Percentiles rank a stretch among this genome's conserved stretches.
phyloP scores from a whole-genome alignment of 2,113 vertebrate genomes.

The Dunckerocampus dactyliophorus region DNA sequence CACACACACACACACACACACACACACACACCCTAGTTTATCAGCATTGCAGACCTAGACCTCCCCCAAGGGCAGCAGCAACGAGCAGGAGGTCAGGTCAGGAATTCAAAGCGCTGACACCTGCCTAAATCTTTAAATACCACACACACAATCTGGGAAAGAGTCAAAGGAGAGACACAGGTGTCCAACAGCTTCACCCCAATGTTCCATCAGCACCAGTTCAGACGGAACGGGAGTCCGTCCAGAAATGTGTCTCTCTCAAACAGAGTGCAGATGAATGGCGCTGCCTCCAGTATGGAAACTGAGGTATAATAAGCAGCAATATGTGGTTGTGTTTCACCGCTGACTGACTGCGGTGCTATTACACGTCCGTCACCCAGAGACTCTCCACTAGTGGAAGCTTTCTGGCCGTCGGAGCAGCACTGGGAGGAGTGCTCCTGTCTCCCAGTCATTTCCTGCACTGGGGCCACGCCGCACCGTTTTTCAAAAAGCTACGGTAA shows the following conservation, averaged over 20 bases:
- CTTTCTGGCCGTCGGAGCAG: constrained; percentile 40
- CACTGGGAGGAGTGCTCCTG: constrained; percentile 61
- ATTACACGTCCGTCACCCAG: constrained; percentile 12
- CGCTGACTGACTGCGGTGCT: constrained; percentile 10
- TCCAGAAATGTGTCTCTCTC: constrained; percentile 18
- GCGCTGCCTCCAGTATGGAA: constrained; percentile 41
- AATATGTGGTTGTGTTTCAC: constrained; percentile 25
- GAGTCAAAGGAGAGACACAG: constrained; percentile 10
- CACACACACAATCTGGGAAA: constrained; percentile 16
- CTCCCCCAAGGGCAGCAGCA: constrained; percentile 43
- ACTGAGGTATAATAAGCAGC: constrained; percentile 38
- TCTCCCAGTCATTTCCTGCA: constrained; percentile 68
- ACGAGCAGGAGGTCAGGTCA: constrained; percentile 51
- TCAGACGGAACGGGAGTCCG: constrained; percentile 25
- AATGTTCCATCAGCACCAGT: constrained; percentile 19
- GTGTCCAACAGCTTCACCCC: constrained; percentile 14
- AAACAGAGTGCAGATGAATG: constrained; percentile 34
- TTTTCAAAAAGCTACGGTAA: constrained; percentile 54
- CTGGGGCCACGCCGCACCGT: constrained; percentile 43
- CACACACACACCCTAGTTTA: neutral
- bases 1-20: too few species aligned
- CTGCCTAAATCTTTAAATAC: constrained; percentile 57
- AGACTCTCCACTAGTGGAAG: constrained; percentile 4
- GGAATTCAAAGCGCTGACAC: constrained; percentile 61
- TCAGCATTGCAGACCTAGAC: constrained; percentile 28